Base-by-base conservation (phyloP, 2,113 vertebrate genomes). In the Nothoprocta pentlandii region DNA sequence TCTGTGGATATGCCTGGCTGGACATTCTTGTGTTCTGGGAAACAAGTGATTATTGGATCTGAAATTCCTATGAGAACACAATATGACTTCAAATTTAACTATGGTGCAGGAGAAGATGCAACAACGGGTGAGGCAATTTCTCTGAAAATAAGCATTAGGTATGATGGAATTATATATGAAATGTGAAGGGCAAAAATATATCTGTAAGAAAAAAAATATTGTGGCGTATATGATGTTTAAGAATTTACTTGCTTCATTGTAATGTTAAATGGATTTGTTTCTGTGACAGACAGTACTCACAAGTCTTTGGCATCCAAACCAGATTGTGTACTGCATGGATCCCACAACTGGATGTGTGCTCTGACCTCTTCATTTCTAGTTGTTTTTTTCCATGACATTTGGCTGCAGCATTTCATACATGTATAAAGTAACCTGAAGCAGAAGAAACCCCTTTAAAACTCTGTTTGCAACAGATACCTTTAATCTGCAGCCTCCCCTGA, bases 261-360 rank as follows among this genome's bases (percentile, higher is more conserved):
- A 89, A 58, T 88, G 66, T 94, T 95, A 53, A 94, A 90, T 89
- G 67, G 22, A 26, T 73, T 49, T 92, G 19, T 64, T 77, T 92
- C 61, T 96, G 91, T 93, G 70, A 73, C 90, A 95, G 93, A 93
- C 95, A 95, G 92, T 97, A 95, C 93, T 98, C 97, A 97, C 97
- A 98, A 98, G 98, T 98, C 98, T 98, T 98, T 98, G 97, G 98
- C 97, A 97, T 97, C 97, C 96, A 74, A 95, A 97, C 93, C 86
- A 89, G 94, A 88, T 84, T 94, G 84, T 96, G 71, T 92, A 93
- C 95, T 95, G 87, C 95, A 96, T 94, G 94, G 94, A 93, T 97
- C 97, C 97, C 97, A 96, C 95, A 98, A 97, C 97, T 98, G 98
- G 98, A 98, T 93, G 94, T 97, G 94, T 95, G 77, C 76, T 41